These are phyloP conservation scores for Heteropelma amictum DNA, from an alignment of 2,888 invertebrate species.

Conservation along the genomic window DNA sequence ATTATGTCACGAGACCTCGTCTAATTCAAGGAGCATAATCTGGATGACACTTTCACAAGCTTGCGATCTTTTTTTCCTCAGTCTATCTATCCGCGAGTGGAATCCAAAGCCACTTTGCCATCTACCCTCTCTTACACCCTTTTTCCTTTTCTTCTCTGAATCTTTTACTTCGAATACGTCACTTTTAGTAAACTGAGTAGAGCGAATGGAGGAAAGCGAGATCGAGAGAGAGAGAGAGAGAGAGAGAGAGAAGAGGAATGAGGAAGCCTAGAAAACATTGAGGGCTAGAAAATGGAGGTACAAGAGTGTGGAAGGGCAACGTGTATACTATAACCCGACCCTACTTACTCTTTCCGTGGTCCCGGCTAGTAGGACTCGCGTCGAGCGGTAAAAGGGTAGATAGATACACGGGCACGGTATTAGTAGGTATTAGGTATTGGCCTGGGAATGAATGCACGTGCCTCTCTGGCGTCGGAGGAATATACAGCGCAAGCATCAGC, in stretches of 20 bases:
- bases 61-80: conserved; percentile 15
- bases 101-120: conserved; percentile 23
- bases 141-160: not conserved
- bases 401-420: conserved; percentile 76
- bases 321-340: conserved; percentile 54
- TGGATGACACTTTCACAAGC: conserved; percentile 24
- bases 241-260: conserved; percentile 25
- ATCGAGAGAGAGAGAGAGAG: conserved; percentile 1
- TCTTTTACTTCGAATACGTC: conserved; percentile 29
- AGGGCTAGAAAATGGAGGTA: conserved; percentile 19
- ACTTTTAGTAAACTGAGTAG: not conserved
- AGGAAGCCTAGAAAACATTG: conserved; percentile 13
- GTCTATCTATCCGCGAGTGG: conserved; percentile 27
- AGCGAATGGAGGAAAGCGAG: not conserved
- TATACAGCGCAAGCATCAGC: conserved; percentile 59
- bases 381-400: conserved; percentile 77
- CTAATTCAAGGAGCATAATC: conserved; percentile 11
- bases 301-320: conserved; percentile 13
- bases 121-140: not conserved
- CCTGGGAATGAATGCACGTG: conserved; percentile 77
- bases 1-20: not conserved
- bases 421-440: conserved; percentile 78
- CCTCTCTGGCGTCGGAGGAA: conserved; percentile 69
- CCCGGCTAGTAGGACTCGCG: conserved; percentile 73
- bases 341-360: conserved; percentile 69